Base-by-base conservation (phyloP, 2,888 invertebrate species). In the Euzetes globulus region DNA sequence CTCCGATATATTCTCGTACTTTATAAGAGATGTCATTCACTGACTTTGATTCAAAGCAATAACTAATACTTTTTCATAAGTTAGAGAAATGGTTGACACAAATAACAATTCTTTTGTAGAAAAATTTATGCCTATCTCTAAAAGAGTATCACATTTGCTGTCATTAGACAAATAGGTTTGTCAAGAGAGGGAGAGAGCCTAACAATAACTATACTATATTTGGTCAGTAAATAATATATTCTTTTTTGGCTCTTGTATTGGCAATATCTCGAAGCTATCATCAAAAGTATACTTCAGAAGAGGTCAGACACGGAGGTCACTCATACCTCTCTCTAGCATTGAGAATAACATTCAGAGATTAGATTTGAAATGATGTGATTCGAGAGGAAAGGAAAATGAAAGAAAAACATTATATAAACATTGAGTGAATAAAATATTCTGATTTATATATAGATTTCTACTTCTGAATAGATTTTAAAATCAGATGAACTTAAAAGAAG, bases 81-180 rank as follows among this genome's bases (percentile, higher is more conserved):
- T 29, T 15, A 33, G 68, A 41, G 45, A 68, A 68, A 68, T 41
- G 22, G 17, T 68, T 45, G 68, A 68, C 68, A 68, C 63, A 63
- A 63, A 63, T 63, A 29, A 19, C 63, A 25, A 63, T 33, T 63
- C 15, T 15, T 22, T 9, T 58, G 41, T 25, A 19, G n/a, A 63
- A 37, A 33, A 63, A 63, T 33, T 68, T 68, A 68, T 68, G 68
- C 15, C 45, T 63, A 63, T 63, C 63, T 60, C 68, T 68, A 37
- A 37, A 68, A 68, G 68, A 41, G 41, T 68, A 68, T 68, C 68
- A 45, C 41, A 68, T 68, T 68, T 68, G 68, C 22, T 68, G 41
- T 68, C 22, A 68, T 68, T 68, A 68, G 37, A 68, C 68, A 68
- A 68, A 68, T 63, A 68, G 68, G 41, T 68, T 68, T 63, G 63